Conservation (phyloP, 2,797 vertebrate species). For the Lithobates pipiens region DNA sequence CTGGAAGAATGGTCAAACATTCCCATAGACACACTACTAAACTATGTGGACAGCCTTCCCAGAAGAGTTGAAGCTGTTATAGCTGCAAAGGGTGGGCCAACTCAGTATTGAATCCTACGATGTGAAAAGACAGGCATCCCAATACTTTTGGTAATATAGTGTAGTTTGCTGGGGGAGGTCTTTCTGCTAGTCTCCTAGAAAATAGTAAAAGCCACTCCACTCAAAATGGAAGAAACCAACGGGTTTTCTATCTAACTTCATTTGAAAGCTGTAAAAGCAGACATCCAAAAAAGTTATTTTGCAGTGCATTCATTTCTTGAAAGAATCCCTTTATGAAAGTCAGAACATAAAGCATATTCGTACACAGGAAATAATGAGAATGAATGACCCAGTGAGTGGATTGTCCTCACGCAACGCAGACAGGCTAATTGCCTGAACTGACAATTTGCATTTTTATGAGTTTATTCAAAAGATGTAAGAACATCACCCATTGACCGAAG, state of each 20-base stretch:
- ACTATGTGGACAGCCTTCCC: too few species aligned
- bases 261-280: neutral
- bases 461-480: slow-evolving; percentile 50
- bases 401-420: slow-evolving; percentile 7
- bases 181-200: neutral
- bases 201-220: neutral
- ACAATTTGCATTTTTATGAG: slow-evolving; percentile 59
- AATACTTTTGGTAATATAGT: too few species aligned
- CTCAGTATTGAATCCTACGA: too few species aligned
- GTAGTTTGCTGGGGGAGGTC: too few species aligned
- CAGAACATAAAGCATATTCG: slow-evolving; percentile 16
- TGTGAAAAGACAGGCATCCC: too few species aligned
- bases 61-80: too few species aligned
- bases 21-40: too few species aligned
- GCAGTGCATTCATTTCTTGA: neutral
- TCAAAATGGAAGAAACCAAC: too few species aligned
- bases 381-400: slow-evolving; percentile 13
- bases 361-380: slow-evolving; percentile 44
- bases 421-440: slow-evolving; percentile 44
- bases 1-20: too few species aligned
- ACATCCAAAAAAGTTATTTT: neutral
- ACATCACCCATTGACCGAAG: slow-evolving; percentile 31
- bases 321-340: slow-evolving; percentile 25
- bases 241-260: neutral
- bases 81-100: too few species aligned